Conservation (phyloP, 1,140 invertebrate genomes). For the Drosophila albomicans region DNA sequence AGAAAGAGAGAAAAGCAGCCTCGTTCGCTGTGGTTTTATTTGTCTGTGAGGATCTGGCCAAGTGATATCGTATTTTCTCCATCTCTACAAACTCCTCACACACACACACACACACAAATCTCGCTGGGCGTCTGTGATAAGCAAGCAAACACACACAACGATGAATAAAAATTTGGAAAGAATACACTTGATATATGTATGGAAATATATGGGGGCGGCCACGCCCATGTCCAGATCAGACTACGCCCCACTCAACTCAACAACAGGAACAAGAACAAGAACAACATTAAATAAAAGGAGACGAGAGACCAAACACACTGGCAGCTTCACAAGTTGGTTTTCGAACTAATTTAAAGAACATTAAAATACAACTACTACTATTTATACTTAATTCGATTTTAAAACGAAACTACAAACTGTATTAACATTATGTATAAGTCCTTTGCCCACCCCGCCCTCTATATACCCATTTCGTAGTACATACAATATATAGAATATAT, state of each 20-base stretch:
- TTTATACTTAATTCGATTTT: slow-evolving; percentile 2
- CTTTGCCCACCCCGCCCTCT: not conserved
- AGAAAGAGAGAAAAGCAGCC: not conserved
- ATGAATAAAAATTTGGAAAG: not conserved
- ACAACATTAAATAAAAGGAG: not conserved
- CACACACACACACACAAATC: too few species aligned
- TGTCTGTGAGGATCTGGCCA: not conserved
- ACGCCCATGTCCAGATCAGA: slow-evolving; percentile 5
- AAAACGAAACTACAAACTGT: slow-evolving; percentile 6
- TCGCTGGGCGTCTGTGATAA: slow-evolving; percentile 19
- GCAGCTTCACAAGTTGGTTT: not conserved
- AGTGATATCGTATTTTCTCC: not conserved
- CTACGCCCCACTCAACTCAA: not conserved
- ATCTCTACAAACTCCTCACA: too few species aligned
- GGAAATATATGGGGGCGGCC: not conserved
- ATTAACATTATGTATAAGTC: slow-evolving; percentile 3
- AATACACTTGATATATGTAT: not conserved
- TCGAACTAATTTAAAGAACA: not conserved
- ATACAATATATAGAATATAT: slow-evolving; percentile 3
- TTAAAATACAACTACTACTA: slow-evolving; percentile 1
- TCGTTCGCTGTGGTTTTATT: too few species aligned
- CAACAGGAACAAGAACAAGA: not conserved
- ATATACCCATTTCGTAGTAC: not conserved
- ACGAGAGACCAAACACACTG: not conserved
- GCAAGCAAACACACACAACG: slow-evolving; percentile 10